Percentiles rank a stretch among this genome's conserved stretches.
These are phyloP conservation scores for Cyprinodon tularosa DNA, from an alignment of 2,113 vertebrate genomes.

Conservation along the genomic window DNA sequence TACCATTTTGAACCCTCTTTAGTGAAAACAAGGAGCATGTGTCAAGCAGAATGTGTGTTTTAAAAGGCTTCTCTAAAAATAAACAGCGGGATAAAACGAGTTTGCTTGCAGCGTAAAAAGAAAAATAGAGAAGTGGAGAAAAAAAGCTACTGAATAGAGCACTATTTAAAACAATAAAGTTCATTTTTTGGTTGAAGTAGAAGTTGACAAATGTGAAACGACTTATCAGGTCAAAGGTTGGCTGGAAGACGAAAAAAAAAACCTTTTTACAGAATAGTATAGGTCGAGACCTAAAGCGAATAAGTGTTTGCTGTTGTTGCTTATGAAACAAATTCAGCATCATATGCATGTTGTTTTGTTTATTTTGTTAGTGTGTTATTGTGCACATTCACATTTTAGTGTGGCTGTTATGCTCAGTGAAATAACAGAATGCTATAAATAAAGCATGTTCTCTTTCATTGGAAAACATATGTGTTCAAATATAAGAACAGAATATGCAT, in stretches of 20 bases:
- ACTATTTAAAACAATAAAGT: neutral
- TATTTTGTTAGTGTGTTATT: neutral
- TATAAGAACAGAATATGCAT: too few species aligned
- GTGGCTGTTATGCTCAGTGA: too few species aligned
- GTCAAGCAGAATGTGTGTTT: conserved; percentile 19
- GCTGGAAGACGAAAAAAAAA: neutral
- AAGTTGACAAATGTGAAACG: neutral
- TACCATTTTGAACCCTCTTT: conserved; percentile 40
- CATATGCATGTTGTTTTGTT: neutral
- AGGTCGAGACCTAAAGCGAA: too few species aligned
- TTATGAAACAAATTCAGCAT: neutral
- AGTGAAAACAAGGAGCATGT: conserved; percentile 12
- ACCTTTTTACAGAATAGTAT: neutral
- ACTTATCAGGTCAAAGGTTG: neutral
- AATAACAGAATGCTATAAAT: neutral
- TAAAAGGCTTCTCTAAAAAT: conserved; percentile 15
- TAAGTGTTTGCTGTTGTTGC: too few species aligned
- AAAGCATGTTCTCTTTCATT: neutral
- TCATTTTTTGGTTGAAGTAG: neutral
- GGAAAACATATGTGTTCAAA: too few species aligned
- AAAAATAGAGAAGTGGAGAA: neutral
- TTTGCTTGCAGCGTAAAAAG: neutral
- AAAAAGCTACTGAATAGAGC: conserved; percentile 1
- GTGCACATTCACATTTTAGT: neutral
- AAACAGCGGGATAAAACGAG: neutral